Base-by-base conservation (phyloP, 1,140 invertebrate genomes). In the Saccostrea glomerata region DNA sequence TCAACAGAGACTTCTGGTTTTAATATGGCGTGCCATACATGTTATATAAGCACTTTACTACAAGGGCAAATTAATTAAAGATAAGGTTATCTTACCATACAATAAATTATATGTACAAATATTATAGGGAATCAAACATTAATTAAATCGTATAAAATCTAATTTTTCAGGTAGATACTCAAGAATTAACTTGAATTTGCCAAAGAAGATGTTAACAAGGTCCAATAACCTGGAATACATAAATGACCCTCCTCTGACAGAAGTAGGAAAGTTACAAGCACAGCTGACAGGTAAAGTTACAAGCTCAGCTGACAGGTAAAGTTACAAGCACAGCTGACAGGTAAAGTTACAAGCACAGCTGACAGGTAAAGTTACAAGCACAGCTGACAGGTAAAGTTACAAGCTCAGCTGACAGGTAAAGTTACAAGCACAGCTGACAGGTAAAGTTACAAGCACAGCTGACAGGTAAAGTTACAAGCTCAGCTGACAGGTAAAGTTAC, bases 201-300 rank as follows among this genome's bases (percentile, higher is more conserved):
- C 98, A 7, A 96, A 96, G 84, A 95, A 95, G 73, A 94, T 98
- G 90, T 96, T 97, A 0, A 89, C 91, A 85, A 91, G 96, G 82
- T 93, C 92, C 40, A 94, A 93, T n/a, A 96, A 96, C 66, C 96
- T 96, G 84, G 96, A 97, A 54, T 98, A 97, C 95, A 95, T 96
- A 84, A 97, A 97, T 90, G 98, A 99, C 94, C 97, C 97, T 55
- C 98, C 98, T 56, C 95, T 99, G 85, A 99, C 98, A 11, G 97
- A 97, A 70, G 96, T 99, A 82, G 96, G 96, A 7, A 91, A 93
- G 60, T 90, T 93, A 40, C 95, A 95, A 88, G 95, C 95, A 23
- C 91, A 90, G 82, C 95, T 98, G 6, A 47, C 47, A 47, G 47
- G 47, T 47, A 47, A 47, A 47, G 2, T 47, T 47, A 47, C n/a